Conservation (phyloP, 1,140 invertebrate genomes). For the Cepaea nemoralis region DNA sequence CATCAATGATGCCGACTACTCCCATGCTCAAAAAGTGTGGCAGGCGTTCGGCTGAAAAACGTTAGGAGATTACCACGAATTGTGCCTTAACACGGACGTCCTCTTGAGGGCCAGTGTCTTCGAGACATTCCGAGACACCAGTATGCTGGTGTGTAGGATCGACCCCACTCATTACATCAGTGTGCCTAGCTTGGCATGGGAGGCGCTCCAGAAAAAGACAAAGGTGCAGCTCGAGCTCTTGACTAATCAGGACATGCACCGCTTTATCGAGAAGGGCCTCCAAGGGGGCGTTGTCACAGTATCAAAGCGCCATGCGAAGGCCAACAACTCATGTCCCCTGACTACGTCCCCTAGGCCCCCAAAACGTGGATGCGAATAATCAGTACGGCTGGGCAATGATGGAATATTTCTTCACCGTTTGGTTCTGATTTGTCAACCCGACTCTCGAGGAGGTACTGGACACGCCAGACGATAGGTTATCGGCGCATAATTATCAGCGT, state of each 20-base stretch:
- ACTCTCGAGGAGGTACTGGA: background rate
- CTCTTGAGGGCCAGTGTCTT: background rate
- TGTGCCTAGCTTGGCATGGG: background rate
- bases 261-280: background rate
- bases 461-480: background rate
- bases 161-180: background rate
- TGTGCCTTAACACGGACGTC: background rate
- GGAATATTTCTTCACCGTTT: background rate
- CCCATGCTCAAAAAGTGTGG: background rate
- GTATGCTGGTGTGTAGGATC: background rate
- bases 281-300: background rate
- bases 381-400: background rate
- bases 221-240: background rate
- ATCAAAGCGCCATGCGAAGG: background rate
- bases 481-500: constrained; percentile 24
- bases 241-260: background rate
- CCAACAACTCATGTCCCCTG: background rate
- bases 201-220: background rate
- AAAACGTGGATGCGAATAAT: background rate
- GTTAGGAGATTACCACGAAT: background rate
- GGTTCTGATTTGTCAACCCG: background rate
- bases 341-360: background rate
- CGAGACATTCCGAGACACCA: background rate
- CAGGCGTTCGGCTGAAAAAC: background rate
- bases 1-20: background rate